Percentiles rank a stretch among this genome's conserved stretches.
Evolutionary conservation across 2,888 invertebrate species (phyloP).

Genomic region (Polylopha cassiicola): DNA sequence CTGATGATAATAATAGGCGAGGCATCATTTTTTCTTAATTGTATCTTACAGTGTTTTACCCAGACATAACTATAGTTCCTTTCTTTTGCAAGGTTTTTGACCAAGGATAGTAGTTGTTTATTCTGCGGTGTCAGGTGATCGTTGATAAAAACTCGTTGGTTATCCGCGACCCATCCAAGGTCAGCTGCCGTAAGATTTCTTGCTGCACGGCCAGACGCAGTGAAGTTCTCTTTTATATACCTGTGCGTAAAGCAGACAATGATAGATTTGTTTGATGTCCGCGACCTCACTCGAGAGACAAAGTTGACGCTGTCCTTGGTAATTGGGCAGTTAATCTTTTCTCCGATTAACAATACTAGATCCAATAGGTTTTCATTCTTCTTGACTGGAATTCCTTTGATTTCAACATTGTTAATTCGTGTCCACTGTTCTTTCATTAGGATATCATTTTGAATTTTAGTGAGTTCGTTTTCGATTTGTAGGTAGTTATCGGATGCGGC

Average conservation of each 20-base stretch:
- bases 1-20: conserved; percentile 15
- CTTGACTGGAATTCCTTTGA: too few relatives aligned
- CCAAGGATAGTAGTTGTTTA: conserved; percentile 15
- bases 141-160: conserved; percentile 20
- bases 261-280: too few relatives aligned
- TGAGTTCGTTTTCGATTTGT: too few relatives aligned
- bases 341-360: too few relatives aligned
- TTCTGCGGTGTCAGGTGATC: conserved; percentile 21
- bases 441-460: too few relatives aligned
- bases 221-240: conserved; percentile 22
- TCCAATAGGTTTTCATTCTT: too few relatives aligned
- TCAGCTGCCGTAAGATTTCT: conserved; percentile 2
- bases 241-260: conserved; percentile 19
- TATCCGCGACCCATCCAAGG: conserved; percentile 7
- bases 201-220: conserved; percentile 8
- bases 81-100: conserved; percentile 15
- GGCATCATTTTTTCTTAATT: conserved; percentile 16
- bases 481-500: too few relatives aligned
- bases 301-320: too few relatives aligned
- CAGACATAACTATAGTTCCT: conserved; percentile 19
- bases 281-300: too few relatives aligned
- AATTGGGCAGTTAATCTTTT: too few relatives aligned
- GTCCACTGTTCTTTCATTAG: too few relatives aligned
- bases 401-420: too few relatives aligned
- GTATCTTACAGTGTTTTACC: conserved; percentile 20